A percentile compares a stretch with the other conserved stretches of the same genome.
These are phyloP conservation scores for Percopsis transmontana DNA, from an alignment of 2,113 vertebrate genomes.

Conservation along the genomic window DNA sequence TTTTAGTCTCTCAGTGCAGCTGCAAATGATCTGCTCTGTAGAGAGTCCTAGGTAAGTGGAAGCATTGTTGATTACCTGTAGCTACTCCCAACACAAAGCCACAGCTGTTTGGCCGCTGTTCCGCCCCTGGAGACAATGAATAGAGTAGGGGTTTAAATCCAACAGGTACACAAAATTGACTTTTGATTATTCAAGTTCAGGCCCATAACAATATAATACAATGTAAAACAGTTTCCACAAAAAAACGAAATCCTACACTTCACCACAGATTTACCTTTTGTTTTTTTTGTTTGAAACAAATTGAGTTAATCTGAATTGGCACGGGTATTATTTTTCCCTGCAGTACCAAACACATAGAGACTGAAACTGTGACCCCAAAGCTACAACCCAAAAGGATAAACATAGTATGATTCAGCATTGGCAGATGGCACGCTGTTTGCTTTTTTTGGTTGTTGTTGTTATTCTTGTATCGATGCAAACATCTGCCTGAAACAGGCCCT, in stretches of 20 bases:
- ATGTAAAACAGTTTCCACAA: too few relatives aligned
- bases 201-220: background rate
- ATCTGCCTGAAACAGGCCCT: conserved; percentile 20
- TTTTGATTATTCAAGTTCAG: conserved; percentile 31
- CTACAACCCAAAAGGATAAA: too few relatives aligned
- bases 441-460: conserved; percentile 21
- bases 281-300: too few relatives aligned
- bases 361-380: too few relatives aligned
- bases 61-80: conserved; percentile 80
- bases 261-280: too few relatives aligned
- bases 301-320: too few relatives aligned
- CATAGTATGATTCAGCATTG: too few relatives aligned
- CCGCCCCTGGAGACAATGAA: conserved; percentile 46
- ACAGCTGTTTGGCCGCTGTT: conserved; percentile 73
- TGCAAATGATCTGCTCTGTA: conserved; percentile 73
- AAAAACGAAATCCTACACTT: too few relatives aligned
- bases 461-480: conserved; percentile 23
- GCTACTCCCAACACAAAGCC: conserved; percentile 73
- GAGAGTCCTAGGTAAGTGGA: conserved; percentile 75
- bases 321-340: too few relatives aligned
- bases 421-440: conserved; percentile 15
- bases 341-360: too few relatives aligned
- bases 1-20: conserved; percentile 75
- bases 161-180: conserved; percentile 12
- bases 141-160: too few relatives aligned